Base-by-base conservation (phyloP, 2,113 vertebrate species). In the Aviceda subcristata region DNA sequence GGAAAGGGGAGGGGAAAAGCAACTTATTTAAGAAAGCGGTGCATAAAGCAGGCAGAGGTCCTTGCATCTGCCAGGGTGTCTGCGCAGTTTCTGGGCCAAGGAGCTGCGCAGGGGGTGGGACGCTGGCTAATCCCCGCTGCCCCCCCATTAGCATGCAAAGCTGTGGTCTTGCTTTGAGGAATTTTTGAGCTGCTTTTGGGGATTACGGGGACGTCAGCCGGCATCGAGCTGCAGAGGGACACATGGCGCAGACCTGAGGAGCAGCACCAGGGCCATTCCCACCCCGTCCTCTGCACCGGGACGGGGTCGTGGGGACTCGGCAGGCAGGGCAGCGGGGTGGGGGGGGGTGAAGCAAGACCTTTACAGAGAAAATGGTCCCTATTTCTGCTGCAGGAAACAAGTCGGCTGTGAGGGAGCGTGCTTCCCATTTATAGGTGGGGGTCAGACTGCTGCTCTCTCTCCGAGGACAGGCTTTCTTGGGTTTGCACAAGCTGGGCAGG, bases 191-290 rank as follows among this genome's bases (percentile, higher is more conserved):
- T 10, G 64, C 36, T 63, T 34, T 75, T 0, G 71, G 84, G 63
- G 72, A 57, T 84, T 59, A 26, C 2, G 2, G 63, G 45, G 51
- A 8, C 2, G 23, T 12, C 43, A 9, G 62, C 5, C 4, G 6
- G 64, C 19, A 27, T 8, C 7, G 36, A 34, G 48, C 50, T n/a
- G 71, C 22, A 4, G 53, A 16, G 53, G 62, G 67, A 75, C 15
- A 6, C 45, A 1, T 0, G 6, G 62, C 7, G 1, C 4, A 11
- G 38, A 10, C 9, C 46, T 16, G 38, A 3, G 1, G 20, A 64
- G 74, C 50, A 12, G 38, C 57, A 10, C 20, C 1, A 1, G 9
- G 19, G 39, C 5, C 3, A 1, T 38, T 27, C 57, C 45, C 34
- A 32, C 17, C 51, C 38, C 1, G 0, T 9, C 14, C 12, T 17